Evolutionary conservation across 2,113 vertebrate genomes (phyloP).

Genomic region (Cichladusa arquata): DNA sequence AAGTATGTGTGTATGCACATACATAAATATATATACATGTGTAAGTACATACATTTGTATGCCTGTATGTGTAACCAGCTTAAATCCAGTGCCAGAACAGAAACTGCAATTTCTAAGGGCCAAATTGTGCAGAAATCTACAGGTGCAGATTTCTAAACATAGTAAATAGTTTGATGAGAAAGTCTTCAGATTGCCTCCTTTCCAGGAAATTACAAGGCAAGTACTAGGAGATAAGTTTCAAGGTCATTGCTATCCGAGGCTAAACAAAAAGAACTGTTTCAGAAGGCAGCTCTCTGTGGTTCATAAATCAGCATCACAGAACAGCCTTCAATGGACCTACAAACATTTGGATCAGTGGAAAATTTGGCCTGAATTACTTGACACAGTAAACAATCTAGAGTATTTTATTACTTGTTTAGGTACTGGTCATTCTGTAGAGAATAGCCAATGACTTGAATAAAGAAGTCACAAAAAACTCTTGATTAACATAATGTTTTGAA

Average conservation of each 20-base stretch:
- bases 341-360: neutral
- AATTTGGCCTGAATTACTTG: neutral
- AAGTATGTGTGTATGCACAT: neutral
- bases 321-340: neutral
- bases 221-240: neutral
- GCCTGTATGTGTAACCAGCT: neutral
- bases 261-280: neutral
- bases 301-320: neutral
- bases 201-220: neutral
- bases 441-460: neutral
- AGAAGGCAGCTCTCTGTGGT: neutral
- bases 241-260: neutral
- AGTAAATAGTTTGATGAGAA: neutral
- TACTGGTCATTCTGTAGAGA: neutral
- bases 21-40: neutral
- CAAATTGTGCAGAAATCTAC: neutral
- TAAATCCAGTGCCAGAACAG: neutral
- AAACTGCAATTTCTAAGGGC: neutral
- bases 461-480: neutral
- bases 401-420: neutral
- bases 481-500: neutral
- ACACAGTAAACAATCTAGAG: neutral
- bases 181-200: neutral
- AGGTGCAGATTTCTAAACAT: neutral
- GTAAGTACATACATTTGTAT: neutral